Conservation (phyloP, 2,797 vertebrate species). For the Macropodus opercularis region DNA sequence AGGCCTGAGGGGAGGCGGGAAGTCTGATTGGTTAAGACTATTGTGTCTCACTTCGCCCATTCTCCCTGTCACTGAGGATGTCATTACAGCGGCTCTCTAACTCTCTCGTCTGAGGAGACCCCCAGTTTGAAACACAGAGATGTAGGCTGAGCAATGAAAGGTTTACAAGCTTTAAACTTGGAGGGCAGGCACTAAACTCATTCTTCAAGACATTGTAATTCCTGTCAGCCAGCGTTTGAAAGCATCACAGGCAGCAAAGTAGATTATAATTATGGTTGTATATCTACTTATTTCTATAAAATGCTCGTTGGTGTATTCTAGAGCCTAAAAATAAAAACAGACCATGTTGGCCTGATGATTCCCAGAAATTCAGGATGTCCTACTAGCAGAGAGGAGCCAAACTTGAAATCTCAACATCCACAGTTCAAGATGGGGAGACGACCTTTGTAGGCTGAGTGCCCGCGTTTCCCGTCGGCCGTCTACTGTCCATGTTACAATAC, state of each 20-base stretch:
- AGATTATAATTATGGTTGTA: not conserved
- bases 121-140: conserved; percentile 26
- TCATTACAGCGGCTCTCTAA: conserved; percentile 60
- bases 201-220: conserved; percentile 6
- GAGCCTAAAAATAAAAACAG: not conserved
- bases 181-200: conserved; percentile 11
- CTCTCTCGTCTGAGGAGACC: conserved; percentile 59
- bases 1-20: conserved; percentile 78
- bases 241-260: conserved; percentile 6
- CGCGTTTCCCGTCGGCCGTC: not conserved
- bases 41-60: conserved; percentile 81
- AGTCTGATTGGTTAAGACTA: conserved; percentile 85
- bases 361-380: not conserved
- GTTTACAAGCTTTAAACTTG: conserved; percentile 22
- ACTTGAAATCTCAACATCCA: not conserved
- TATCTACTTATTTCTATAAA: not conserved
- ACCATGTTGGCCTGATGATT: not conserved
- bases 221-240: conserved; percentile 18
- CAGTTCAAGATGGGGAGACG: not conserved
- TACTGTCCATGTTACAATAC: not conserved
- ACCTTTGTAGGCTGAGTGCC: too few relatives aligned
- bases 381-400: not conserved
- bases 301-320: not conserved
- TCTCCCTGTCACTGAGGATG: conserved; percentile 75
- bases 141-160: conserved; percentile 34